These are phyloP conservation scores for Hucho hucho DNA, from an alignment of 2,113 vertebrate genomes.

Conservation along the genomic window DNA sequence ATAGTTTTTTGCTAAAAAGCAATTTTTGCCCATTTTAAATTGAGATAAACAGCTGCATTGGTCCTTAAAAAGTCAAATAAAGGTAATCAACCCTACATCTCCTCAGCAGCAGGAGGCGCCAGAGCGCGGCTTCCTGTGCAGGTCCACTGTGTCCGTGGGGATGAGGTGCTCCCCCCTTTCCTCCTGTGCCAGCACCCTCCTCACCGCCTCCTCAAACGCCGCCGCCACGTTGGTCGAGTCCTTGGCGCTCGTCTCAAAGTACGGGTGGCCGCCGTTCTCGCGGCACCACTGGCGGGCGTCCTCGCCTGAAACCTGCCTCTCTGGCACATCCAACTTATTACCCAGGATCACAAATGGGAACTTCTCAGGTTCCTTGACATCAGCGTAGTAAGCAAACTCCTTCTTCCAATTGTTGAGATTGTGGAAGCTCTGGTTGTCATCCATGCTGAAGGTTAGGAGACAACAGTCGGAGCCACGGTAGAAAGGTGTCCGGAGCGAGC, in stretches of 20 bases:
- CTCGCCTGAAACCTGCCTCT: conserved; percentile 88
- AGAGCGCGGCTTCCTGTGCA: conserved; percentile 80
- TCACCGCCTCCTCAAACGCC: conserved; percentile 93
- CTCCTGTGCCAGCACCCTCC: conserved; percentile 83
- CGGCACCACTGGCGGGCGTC: conserved; percentile 89
- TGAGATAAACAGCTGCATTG: background rate
- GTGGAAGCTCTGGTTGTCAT: conserved; percentile 92
- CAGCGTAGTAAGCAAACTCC: conserved; percentile 94
- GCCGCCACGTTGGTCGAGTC: conserved; percentile 90
- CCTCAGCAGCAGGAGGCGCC: conserved; percentile 86
- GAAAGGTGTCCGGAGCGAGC: conserved; percentile 94
- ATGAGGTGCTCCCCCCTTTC: conserved; percentile 86
- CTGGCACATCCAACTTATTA: conserved; percentile 90
- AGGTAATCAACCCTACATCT: background rate
- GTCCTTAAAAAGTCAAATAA: background rate
- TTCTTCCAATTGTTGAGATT: conserved; percentile 97
- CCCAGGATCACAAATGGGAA: conserved; percentile 95
- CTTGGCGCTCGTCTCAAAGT: conserved; percentile 96
- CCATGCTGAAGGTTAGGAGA: conserved; percentile 92
- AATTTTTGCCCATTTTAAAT: too few relatives aligned
- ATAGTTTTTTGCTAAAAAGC: too few relatives aligned
- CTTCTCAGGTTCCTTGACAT: conserved; percentile 88
- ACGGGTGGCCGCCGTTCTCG: conserved; percentile 89
- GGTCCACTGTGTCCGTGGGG: conserved; percentile 85
- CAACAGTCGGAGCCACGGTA: conserved; percentile 97